phyloP scores from a whole-genome alignment of 1,140 invertebrate species.

The Drosophila ambigua region DNA sequence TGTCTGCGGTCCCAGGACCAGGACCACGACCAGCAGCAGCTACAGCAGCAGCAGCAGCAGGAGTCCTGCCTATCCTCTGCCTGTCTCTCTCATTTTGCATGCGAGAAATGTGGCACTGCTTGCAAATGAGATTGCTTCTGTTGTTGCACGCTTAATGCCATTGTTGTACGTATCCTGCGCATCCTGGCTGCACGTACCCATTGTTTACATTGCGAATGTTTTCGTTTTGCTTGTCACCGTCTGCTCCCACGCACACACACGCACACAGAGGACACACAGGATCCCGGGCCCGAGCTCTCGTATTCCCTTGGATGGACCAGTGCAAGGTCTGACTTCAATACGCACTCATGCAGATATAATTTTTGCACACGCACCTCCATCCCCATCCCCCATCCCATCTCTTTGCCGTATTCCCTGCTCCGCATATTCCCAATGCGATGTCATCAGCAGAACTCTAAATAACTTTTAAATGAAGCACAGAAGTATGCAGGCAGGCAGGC shows the following conservation, averaged over 20 bases:
- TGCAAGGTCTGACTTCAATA: slow-evolving; percentile 55
- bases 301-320: not conserved
- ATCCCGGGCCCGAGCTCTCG: not conserved
- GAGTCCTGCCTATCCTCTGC: no score
- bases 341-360: slow-evolving; percentile 77
- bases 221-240: slow-evolving; percentile 55
- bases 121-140: slow-evolving; percentile 59
- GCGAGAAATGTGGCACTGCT: slow-evolving; percentile 41
- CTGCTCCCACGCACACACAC: slow-evolving; percentile 21
- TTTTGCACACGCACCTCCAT: slow-evolving; percentile 36
- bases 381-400: no score
- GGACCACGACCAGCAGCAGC: no score
- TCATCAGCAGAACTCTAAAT: slow-evolving; percentile 43
- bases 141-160: slow-evolving; percentile 49
- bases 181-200: slow-evolving; percentile 40
- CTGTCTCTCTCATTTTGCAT: slow-evolving; percentile 37
- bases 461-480: slow-evolving; percentile 47
- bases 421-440: slow-evolving; percentile 21
- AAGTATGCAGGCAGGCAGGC: slow-evolving; percentile 18
- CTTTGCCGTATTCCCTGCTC: slow-evolving; percentile 11
- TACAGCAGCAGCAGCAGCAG: not conserved
- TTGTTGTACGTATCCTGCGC: slow-evolving; percentile 62
- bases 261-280: not conserved
- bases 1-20: slow-evolving; percentile 5
- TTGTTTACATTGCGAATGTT: slow-evolving; percentile 62